Percentiles rank a stretch among this genome's conserved stretches.
phyloP scores from a whole-genome alignment of 2,888 invertebrate species.

The Lobophora halterata region DNA sequence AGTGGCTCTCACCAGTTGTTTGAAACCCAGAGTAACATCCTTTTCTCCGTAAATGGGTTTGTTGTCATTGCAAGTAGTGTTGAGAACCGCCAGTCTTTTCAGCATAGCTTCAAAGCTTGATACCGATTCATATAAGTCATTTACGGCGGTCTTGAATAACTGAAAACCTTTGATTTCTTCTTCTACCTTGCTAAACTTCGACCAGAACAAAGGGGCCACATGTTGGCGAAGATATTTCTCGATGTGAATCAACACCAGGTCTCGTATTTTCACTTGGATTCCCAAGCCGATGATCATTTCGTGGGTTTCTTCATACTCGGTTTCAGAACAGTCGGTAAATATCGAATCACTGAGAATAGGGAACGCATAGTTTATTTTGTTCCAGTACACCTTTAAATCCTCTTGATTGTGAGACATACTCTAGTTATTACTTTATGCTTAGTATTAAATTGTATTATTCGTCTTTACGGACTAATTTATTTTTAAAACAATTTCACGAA shows the following conservation, averaged over 20 bases:
- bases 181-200: constrained; percentile 77
- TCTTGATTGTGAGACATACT: constrained; percentile 59
- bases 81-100: constrained; percentile 76
- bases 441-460: too few relatives aligned
- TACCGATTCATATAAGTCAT: constrained; percentile 81
- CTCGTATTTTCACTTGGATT: constrained; percentile 65
- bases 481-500: too few relatives aligned
- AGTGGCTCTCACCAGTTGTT: constrained; percentile 83
- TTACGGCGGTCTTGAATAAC: constrained; percentile 84
- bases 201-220: constrained; percentile 84
- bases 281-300: constrained; percentile 61
- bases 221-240: constrained; percentile 82
- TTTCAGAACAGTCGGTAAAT: constrained; percentile 56
- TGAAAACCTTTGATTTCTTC: constrained; percentile 82
- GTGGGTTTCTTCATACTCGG: constrained; percentile 67
- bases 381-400: constrained; percentile 66
- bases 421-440: too few relatives aligned
- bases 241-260: constrained; percentile 67
- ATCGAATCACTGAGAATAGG: constrained; percentile 68
- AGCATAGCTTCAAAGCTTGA: constrained; percentile 78
- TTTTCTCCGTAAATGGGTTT: constrained; percentile 77
- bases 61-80: constrained; percentile 62
- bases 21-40: constrained; percentile 80
- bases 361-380: constrained; percentile 69
- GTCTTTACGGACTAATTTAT: too few relatives aligned